Base-by-base conservation (phyloP, 2,797 vertebrate genomes). In the Odontamblyopus lacepedii region DNA sequence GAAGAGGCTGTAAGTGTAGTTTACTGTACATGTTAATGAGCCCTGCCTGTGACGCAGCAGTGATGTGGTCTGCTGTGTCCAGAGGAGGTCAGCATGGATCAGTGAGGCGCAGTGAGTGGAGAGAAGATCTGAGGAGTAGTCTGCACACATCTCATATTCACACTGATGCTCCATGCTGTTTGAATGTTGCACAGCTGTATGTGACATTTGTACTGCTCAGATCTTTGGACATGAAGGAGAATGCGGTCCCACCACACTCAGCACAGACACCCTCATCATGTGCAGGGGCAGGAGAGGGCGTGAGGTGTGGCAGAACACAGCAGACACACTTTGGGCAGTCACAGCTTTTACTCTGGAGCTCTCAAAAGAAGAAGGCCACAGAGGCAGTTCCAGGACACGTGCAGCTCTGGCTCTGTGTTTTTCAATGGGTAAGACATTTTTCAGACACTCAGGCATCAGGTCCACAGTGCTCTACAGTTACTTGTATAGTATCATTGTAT, bases 131-230 rank as follows among this genome's bases (percentile, higher is more conserved):
- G 50, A 67, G 50, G 29, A 67, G 29, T 11, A 11, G 23, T 57
- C 55, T 57, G 61, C 57, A 26, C 11, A 57, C n/a, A n/a, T 82
- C 78, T 77, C 69, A 77, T 55, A 70, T 38, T 23, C 64, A 62
- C 78, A 85, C 59, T 86, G 80, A 87, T 86, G 78, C 61, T 85
- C 68, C 70, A 79, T 85, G 86, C 83, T 70, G 74, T 89, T 87
- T 88, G 86, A 86, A 73, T 83, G 70, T 73, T 73, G 63, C 35
- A 62, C 62, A 75, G 63, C 55, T 74, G 62, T 78, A 76, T 68
- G 74, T 80, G 69, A 57, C 67, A 80, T 79, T 81, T 84, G 83
- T 78, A 79, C 66, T 30, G n/a, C 68, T 86, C 74, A 84, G 81
- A 80, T 86, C 76, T 89, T 81, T 81, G 55, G 78, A 80, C 69